Conservation (phyloP, 2,113 vertebrate genomes). For the Alectura lathami region DNA sequence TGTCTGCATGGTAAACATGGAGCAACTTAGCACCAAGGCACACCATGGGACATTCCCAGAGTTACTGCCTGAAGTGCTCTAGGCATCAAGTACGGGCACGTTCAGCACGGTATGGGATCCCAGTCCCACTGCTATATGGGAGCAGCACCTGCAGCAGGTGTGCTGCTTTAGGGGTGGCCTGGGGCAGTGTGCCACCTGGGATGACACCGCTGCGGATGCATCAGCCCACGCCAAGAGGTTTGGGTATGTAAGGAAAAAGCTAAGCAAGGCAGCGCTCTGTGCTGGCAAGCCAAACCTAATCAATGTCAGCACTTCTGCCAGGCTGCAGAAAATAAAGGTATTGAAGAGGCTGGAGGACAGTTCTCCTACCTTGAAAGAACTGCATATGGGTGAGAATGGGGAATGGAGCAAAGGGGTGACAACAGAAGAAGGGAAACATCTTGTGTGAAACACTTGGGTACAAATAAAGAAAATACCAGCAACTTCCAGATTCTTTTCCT, state of each 20-base stretch:
- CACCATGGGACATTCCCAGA: too few species aligned
- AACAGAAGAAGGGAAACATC: background rate
- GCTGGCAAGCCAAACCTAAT: background rate
- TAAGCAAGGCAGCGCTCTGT: accelerated
- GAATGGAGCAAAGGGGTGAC: background rate
- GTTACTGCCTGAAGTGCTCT: background rate
- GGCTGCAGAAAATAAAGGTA: background rate
- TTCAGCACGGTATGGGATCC: background rate
- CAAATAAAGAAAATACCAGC: background rate
- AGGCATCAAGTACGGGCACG: background rate
- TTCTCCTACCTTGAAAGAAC: background rate
- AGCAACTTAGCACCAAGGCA: accelerated
- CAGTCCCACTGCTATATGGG: background rate
- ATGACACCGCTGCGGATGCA: background rate
- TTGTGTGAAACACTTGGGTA: background rate
- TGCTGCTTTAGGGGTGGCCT: background rate
- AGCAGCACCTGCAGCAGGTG: background rate
- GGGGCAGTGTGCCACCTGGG: background rate
- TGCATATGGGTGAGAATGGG: background rate
- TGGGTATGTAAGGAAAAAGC: too few species aligned
- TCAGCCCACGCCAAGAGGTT: background rate
- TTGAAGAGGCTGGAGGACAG: background rate
- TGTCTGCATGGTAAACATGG: background rate
- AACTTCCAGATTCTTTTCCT: background rate
- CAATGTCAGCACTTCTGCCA: background rate